phyloP scores from a whole-genome alignment of 2,888 invertebrate species.

The Scaptomyza reducta region DNA sequence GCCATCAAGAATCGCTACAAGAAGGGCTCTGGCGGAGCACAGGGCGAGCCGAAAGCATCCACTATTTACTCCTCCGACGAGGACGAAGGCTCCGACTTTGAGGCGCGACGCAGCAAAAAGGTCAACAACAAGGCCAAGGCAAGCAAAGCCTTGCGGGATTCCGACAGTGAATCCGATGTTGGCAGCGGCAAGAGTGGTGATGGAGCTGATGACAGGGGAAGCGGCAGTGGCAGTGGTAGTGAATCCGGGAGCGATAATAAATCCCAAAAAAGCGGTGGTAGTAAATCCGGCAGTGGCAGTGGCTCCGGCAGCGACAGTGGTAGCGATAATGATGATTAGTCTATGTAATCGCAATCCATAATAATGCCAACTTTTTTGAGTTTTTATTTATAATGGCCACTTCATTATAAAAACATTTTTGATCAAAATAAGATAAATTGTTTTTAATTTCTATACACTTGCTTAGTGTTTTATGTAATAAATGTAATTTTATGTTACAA shows the following conservation, averaged over 20 bases:
- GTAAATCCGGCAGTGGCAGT: slow-evolving; percentile 57
- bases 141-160: slow-evolving; percentile 91
- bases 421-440: background rate
- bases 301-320: slow-evolving; percentile 55
- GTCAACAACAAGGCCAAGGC: slow-evolving; percentile 91
- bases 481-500: background rate
- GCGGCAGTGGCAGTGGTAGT: slow-evolving; percentile 53
- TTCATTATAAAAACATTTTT: slow-evolving; percentile 1
- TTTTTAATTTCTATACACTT: background rate
- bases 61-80: slow-evolving; percentile 96
- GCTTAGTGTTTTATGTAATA: background rate
- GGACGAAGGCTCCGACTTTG: slow-evolving; percentile 90
- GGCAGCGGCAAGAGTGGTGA: slow-evolving; percentile 74
- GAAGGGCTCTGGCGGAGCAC: slow-evolving; percentile 84
- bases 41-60: slow-evolving; percentile 80
- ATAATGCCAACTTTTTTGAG: background rate
- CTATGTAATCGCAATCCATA: background rate
- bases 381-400: background rate
- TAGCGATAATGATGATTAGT: slow-evolving; percentile 63
- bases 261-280: slow-evolving; percentile 53
- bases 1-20: slow-evolving; percentile 98
- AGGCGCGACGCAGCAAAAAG: slow-evolving; percentile 89
- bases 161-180: slow-evolving; percentile 86
- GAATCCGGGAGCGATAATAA: slow-evolving; percentile 61
- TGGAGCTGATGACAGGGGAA: slow-evolving; percentile 51